A percentile compares a stretch with the other conserved stretches of the same genome.
Evolutionary conservation across 2,113 vertebrate genomes (phyloP).

Genomic region (Triplophysa tibetana): DNA sequence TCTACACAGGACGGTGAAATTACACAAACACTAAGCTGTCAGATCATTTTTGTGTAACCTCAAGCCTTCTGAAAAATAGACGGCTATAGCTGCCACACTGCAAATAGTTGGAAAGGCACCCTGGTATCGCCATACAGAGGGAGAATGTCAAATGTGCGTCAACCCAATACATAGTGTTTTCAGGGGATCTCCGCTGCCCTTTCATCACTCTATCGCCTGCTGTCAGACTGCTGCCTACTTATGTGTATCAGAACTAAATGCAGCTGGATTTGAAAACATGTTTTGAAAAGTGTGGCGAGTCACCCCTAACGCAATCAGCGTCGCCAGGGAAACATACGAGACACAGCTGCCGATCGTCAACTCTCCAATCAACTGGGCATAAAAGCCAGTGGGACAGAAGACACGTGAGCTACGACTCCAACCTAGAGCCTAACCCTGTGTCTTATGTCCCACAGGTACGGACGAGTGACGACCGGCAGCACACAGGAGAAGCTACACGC

Average conservation of each 20-base stretch:
- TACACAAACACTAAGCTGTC: slow-evolving; percentile 9
- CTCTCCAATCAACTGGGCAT: too few species aligned
- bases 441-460: too few species aligned
- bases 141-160: slow-evolving; percentile 8
- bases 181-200: slow-evolving; percentile 12
- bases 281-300: too few species aligned
- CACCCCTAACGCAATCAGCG: too few species aligned
- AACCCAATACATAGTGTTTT: not conserved
- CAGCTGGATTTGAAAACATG: not conserved
- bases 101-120: not conserved
- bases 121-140: not conserved
- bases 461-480: too few species aligned
- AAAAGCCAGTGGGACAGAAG: too few species aligned
- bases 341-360: too few species aligned
- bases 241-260: not conserved
- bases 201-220: not conserved
- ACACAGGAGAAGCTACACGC: too few species aligned
- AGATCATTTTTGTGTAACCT: slow-evolving; percentile 22
- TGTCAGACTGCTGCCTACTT: not conserved
- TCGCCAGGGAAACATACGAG: too few species aligned
- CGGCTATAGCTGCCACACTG: not conserved
- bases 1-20: slow-evolving; percentile 15
- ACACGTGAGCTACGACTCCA: too few species aligned
- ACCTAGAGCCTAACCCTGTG: too few species aligned
- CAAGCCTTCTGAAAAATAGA: not conserved